These are phyloP conservation scores for Drosophila merina DNA, from an alignment of 2,888 invertebrate species.

Conservation along the genomic window DNA sequence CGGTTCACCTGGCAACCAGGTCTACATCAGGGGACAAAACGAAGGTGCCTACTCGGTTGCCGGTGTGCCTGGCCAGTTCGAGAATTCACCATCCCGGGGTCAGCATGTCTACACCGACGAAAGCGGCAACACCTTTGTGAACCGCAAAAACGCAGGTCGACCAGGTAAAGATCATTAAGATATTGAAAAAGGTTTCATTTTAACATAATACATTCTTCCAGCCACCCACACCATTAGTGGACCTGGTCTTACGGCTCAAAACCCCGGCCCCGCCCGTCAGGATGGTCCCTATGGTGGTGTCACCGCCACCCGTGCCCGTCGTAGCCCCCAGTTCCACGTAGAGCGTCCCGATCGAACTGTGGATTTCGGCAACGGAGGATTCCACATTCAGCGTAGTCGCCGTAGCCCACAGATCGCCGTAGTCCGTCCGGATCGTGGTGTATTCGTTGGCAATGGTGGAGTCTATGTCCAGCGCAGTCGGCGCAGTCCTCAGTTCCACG, in stretches of 20 bases:
- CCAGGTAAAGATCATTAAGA: constrained; percentile 34
- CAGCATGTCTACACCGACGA: constrained; percentile 54
- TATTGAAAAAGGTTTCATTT: constrained; percentile 9
- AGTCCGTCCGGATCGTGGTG: constrained; percentile 52
- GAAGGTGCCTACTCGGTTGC: constrained; percentile 59
- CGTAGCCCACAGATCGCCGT: constrained; percentile 32
- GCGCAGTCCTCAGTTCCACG: constrained; percentile 43
- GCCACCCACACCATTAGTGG: constrained; percentile 54
- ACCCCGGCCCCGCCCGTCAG: not conserved
- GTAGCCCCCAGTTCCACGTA: constrained; percentile 25
- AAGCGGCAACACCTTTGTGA: constrained; percentile 49
- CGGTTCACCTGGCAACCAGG: constrained; percentile 57
- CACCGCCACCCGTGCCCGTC: constrained; percentile 4
- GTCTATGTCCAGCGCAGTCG: constrained; percentile 38
- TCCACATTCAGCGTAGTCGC: constrained; percentile 14
- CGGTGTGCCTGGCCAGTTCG: constrained; percentile 56
- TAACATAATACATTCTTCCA: not conserved
- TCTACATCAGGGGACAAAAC: constrained; percentile 62
- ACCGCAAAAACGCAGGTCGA: constrained; percentile 34
- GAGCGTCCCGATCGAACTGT: constrained; percentile 20
- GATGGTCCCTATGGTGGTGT: not conserved
- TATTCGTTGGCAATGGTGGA: constrained; percentile 37
- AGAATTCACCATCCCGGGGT: constrained; percentile 38
- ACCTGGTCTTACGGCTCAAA: constrained; percentile 41
- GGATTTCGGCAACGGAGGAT: constrained; percentile 5